These are phyloP conservation scores for Eubasilissa splendida DNA, from an alignment of 2,888 invertebrate species.

Conservation along the genomic window DNA sequence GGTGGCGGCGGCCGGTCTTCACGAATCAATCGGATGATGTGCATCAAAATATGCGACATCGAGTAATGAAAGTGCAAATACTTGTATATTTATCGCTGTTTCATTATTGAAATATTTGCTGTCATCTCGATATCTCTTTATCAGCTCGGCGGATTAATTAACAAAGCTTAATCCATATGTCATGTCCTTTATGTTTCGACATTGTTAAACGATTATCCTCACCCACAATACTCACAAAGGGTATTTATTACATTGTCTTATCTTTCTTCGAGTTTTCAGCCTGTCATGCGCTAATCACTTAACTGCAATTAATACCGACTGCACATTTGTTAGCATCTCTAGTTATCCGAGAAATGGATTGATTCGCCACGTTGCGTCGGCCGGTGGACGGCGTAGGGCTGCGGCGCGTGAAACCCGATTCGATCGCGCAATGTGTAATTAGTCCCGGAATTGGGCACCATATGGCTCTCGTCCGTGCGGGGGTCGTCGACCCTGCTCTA, in stretches of 20 bases:
- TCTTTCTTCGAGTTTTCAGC: too few species aligned
- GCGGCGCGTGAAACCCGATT: slow-evolving; percentile 15
- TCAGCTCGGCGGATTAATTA: too few species aligned
- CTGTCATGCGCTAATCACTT: too few species aligned
- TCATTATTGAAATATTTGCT: too few species aligned
- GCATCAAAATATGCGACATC: background rate
- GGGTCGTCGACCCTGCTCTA: slow-evolving; percentile 31
- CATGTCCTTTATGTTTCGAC: too few species aligned
- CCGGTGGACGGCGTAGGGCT: background rate
- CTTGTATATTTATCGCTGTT: too few species aligned
- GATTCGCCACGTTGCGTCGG: background rate
- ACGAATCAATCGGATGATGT: background rate
- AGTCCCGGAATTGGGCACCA: slow-evolving; percentile 35
- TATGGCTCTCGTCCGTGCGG: slow-evolving; percentile 19
- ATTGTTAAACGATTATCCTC: too few species aligned
- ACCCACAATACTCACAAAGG: too few species aligned
- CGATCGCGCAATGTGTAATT: slow-evolving; percentile 6
- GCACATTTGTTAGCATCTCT: background rate
- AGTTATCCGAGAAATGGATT: background rate
- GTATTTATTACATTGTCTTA: too few species aligned
- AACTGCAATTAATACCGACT: background rate
- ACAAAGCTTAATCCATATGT: too few species aligned
- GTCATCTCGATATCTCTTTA: too few species aligned
- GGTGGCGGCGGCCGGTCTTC: background rate
- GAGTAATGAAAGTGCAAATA: too few species aligned